Evolutionary conservation across 2,888 invertebrate species (phyloP).

Genomic region (Neria commutata): DNA sequence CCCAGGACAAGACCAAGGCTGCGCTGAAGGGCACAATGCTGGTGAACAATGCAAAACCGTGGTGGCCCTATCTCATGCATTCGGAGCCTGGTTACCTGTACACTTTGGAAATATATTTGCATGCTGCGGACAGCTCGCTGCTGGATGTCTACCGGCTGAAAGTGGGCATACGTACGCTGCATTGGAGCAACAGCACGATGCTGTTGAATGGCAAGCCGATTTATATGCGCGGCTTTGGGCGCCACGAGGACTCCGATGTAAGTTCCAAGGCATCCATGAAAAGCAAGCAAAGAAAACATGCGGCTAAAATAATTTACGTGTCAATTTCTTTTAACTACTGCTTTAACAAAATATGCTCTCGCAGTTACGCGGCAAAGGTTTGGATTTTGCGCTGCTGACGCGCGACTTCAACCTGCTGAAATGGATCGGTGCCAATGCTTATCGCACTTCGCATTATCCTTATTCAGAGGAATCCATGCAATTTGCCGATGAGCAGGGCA

Average conservation of each 20-base stretch:
- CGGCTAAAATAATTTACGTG: neutral
- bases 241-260: constrained; percentile 91
- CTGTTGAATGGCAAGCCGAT: constrained; percentile 82
- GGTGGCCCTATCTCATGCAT: constrained; percentile 94
- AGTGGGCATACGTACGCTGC: constrained; percentile 84
- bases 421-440: constrained; percentile 95
- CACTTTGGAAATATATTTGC: constrained; percentile 69
- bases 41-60: constrained; percentile 77
- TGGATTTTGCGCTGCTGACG: constrained; percentile 83
- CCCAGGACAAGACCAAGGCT: constrained; percentile 30
- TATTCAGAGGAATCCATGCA: constrained; percentile 97
- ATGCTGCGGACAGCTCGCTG: constrained; percentile 44
- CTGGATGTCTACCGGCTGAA: constrained; percentile 82
- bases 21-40: constrained; percentile 67
- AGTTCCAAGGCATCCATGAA: neutral
- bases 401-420: constrained; percentile 92
- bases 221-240: constrained; percentile 91
- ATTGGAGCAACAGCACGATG: constrained; percentile 76
- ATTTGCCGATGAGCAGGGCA: constrained; percentile 88
- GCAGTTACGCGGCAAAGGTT: constrained; percentile 89
- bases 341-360: no score
- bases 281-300: neutral
- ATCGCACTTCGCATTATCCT: constrained; percentile 96
- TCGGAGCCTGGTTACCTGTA: constrained; percentile 84
- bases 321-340: constrained; percentile 9